A percentile compares a stretch with the other conserved stretches of the same genome.
Conservation (phyloP, 2,888 invertebrate species). For the Megastigmus dorsalis region DNA sequence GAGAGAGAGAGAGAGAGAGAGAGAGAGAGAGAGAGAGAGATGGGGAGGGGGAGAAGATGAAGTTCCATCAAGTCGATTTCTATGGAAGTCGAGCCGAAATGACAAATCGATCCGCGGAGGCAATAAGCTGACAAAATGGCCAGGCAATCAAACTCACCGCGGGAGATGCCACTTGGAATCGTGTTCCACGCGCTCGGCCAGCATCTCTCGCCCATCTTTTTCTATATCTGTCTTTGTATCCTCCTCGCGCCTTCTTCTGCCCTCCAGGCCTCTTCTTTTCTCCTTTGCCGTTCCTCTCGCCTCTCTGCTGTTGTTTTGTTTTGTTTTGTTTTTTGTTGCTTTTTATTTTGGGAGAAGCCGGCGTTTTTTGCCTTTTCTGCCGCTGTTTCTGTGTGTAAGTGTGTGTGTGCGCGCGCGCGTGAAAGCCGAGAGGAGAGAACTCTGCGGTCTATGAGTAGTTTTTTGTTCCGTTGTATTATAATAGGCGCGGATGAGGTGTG, state of each 20-base stretch:
- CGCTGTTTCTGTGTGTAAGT: background rate
- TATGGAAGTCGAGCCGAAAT: constrained; percentile 58
- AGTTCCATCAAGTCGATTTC: constrained; percentile 57
- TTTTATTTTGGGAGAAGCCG: no score
- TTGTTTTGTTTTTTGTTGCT: no score
- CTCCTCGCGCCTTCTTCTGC: background rate
- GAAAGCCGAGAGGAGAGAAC: no score
- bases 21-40: no score
- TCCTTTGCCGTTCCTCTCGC: background rate
- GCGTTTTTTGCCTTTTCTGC: constrained; percentile 6
- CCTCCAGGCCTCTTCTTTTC: constrained; percentile 8
- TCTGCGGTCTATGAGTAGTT: constrained; percentile 22
- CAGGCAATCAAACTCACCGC: constrained; percentile 62
- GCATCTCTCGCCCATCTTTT: constrained; percentile 4
- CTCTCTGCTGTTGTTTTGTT: background rate
- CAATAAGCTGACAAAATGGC: constrained; percentile 65
- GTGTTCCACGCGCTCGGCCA: constrained; percentile 56
- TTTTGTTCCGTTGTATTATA: no score
- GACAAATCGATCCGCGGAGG: constrained; percentile 64
- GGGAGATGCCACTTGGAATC: constrained; percentile 62
- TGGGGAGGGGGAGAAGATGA: background rate
- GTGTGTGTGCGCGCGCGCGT: background rate
- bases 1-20: background rate
- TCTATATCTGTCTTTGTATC: constrained; percentile 26
- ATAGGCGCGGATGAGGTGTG: constrained; percentile 8